Conservation (phyloP, 2,113 vertebrate genomes). For the Platysteira castanea region DNA sequence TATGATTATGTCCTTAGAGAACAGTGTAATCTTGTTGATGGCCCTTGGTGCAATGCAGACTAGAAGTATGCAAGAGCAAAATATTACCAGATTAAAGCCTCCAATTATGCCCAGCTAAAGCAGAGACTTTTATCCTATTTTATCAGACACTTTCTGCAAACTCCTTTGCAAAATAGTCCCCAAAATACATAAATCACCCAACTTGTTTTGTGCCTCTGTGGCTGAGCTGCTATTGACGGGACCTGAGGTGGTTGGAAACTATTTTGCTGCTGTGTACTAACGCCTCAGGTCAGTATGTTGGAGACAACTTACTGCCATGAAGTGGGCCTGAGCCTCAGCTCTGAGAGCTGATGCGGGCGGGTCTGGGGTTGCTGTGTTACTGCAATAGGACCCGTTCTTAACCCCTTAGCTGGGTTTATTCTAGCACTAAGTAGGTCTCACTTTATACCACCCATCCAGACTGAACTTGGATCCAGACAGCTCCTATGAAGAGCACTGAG, state of each 20-base stretch:
- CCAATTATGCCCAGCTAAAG: neutral
- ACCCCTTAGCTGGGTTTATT: neutral
- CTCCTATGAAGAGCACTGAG: neutral
- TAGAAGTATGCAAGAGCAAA: neutral
- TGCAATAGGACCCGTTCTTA: neutral
- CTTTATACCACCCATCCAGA: neutral
- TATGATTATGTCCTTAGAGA: neutral
- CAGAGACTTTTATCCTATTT: neutral
- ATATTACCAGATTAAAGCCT: neutral
- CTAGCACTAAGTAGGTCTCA: neutral
- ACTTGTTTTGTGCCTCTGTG: neutral
- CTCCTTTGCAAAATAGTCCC: neutral
- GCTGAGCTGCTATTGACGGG: neutral
- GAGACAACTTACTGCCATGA: neutral
- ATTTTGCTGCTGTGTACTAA: neutral
- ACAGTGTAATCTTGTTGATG: neutral
- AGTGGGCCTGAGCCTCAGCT: neutral
- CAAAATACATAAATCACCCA: neutral
- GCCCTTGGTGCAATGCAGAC: neutral
- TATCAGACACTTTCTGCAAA: neutral
- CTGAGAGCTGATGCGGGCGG: neutral
- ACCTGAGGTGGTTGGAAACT: neutral
- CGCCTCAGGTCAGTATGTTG: neutral
- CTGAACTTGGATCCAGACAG: neutral
- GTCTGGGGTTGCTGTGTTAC: neutral